Conservation (phyloP, 2,888 invertebrate species). For the Odontocerum albicorne region DNA sequence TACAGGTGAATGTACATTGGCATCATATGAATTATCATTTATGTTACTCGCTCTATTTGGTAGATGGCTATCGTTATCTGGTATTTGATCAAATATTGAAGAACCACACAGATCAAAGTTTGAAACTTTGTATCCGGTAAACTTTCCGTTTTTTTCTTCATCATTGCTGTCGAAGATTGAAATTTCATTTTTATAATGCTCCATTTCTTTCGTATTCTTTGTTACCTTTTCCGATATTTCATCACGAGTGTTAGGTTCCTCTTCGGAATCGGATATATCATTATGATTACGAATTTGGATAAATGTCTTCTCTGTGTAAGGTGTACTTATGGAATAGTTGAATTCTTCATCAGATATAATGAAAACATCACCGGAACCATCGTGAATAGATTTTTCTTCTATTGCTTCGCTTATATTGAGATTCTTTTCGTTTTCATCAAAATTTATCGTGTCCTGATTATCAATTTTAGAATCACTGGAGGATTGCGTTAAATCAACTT, state of each 20-base stretch:
- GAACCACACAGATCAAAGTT: constrained; percentile 30
- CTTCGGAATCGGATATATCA: constrained; percentile 8
- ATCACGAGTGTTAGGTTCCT: not conserved
- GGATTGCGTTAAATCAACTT: not conserved
- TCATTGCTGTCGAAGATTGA: not conserved
- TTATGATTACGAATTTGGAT: constrained; percentile 10
- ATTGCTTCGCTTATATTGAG: too few relatives aligned
- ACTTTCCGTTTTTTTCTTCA: not conserved
- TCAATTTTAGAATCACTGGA: too few relatives aligned
- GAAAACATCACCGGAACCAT: constrained; percentile 41
- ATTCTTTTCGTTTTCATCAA: too few relatives aligned
- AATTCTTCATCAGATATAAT: constrained; percentile 63
- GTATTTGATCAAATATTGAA: constrained; percentile 34
- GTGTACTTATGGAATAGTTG: constrained; percentile 59
- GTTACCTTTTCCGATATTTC: not conserved
- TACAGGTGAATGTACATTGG: too few relatives aligned
- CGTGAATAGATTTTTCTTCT: constrained; percentile 12
- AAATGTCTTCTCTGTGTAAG: constrained; percentile 16
- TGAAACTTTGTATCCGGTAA: constrained; percentile 5
- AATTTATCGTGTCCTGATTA: too few relatives aligned
- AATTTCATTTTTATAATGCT: not conserved
- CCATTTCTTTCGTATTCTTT: not conserved
- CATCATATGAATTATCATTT: too few relatives aligned
- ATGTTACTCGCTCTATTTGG: too few relatives aligned
- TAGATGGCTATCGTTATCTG: too few relatives aligned